These are phyloP conservation scores for Enteromius viviparus DNA, from an alignment of 2,797 vertebrate species.

Conservation along the genomic window DNA sequence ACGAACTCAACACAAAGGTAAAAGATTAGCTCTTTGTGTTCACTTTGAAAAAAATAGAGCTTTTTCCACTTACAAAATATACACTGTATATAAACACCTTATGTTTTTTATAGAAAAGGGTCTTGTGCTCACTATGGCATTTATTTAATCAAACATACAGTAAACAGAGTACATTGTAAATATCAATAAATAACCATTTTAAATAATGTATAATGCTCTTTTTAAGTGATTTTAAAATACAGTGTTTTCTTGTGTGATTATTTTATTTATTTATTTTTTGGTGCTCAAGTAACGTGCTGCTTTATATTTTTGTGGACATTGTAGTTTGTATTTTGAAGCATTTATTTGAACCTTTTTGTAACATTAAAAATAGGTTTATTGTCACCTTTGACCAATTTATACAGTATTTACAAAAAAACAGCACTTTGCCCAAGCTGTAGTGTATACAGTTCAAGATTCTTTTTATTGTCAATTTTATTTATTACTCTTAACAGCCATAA, in stretches of 20 bases:
- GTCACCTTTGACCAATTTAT: background rate
- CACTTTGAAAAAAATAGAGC: background rate
- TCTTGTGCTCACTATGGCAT: background rate
- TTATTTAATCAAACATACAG: background rate
- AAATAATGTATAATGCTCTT: background rate
- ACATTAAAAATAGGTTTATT: background rate
- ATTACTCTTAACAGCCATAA: background rate
- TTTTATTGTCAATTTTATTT: background rate
- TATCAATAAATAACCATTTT: too few species aligned
- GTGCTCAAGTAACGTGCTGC: background rate
- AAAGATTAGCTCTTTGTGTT: slow-evolving; percentile 17
- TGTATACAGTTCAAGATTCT: background rate
- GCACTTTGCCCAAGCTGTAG: too few species aligned
- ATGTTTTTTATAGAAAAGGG: too few species aligned
- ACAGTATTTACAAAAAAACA: too few species aligned
- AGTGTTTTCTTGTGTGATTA: background rate
- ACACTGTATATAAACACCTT: too few species aligned
- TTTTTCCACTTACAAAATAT: background rate
- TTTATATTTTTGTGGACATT: background rate
- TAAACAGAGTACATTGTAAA: background rate
- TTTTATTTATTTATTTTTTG: background rate
- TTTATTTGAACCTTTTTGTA: background rate
- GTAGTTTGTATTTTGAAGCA: background rate
- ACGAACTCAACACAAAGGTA: slow-evolving; percentile 73
- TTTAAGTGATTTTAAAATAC: background rate